phyloP scores from a whole-genome alignment of 2,888 invertebrate genomes.

The Campoletis raptor region DNA sequence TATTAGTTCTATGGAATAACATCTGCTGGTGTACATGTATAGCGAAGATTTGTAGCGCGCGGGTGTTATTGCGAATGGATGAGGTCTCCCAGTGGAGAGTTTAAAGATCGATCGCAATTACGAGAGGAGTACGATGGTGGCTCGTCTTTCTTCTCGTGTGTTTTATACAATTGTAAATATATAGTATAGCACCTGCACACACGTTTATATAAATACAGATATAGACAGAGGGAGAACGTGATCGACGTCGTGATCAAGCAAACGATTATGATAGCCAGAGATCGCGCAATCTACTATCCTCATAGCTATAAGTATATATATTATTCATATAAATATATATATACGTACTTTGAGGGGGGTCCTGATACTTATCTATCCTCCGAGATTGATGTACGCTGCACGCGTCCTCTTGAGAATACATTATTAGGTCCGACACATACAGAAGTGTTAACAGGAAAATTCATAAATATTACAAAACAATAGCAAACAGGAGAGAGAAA shows the following conservation, averaged over 20 bases:
- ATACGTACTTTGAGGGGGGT: constrained; percentile 3
- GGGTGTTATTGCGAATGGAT: constrained; percentile 58
- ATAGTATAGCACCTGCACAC: neutral
- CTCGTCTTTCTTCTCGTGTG: constrained; percentile 52
- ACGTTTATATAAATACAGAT: constrained; percentile 11
- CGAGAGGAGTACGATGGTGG: constrained; percentile 48
- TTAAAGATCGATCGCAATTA: constrained; percentile 71
- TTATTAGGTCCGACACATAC: constrained; percentile 28
- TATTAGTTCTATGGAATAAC: constrained; percentile 37
- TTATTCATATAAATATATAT: neutral
- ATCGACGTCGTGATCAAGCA: constrained; percentile 63
- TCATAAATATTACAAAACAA: constrained; percentile 43
- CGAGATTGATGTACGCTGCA: constrained; percentile 47
- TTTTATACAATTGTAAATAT: constrained; percentile 28
- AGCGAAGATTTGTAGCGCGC: constrained; percentile 25
- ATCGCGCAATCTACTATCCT: constrained; percentile 63
- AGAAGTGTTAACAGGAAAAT: constrained; percentile 49
- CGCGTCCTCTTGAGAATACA: constrained; percentile 27
- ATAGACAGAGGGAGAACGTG: constrained; percentile 57
- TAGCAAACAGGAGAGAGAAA: neutral
- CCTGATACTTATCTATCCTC: constrained; percentile 42
- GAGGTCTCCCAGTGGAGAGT: constrained; percentile 44
- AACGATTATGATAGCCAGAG: constrained; percentile 62
- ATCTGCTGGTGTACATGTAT: constrained; percentile 42
- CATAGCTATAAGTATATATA: neutral